Evolutionary conservation across 2,888 invertebrate species (phyloP).

Genomic region (Cecidostiba fungosa): DNA sequence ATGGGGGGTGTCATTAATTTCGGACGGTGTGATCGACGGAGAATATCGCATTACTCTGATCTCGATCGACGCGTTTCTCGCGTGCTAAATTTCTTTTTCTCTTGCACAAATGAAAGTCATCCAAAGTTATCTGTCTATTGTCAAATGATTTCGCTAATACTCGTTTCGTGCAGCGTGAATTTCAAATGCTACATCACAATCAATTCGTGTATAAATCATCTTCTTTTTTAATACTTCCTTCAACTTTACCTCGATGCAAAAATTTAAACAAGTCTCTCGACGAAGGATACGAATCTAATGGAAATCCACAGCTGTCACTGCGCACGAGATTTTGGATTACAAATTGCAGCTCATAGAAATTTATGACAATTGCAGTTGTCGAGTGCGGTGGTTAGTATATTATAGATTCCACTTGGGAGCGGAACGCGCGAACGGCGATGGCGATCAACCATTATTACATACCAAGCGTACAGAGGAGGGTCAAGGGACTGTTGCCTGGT

Average conservation of each 20-base stretch:
- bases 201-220: too few relatives aligned
- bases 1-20: conserved; percentile 32
- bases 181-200: too few relatives aligned
- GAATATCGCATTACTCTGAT: conserved; percentile 47
- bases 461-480: not conserved
- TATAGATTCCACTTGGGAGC: not conserved
- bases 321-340: not conserved
- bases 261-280: not conserved
- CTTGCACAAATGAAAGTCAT: not conserved
- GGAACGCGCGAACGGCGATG: conserved; percentile 26
- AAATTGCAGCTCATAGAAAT: not conserved
- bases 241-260: too few relatives aligned
- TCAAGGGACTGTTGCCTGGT: not conserved
- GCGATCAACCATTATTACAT: conserved; percentile 30
- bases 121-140: not conserved
- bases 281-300: not conserved
- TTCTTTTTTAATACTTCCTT: too few relatives aligned
- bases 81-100: not conserved
- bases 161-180: too few relatives aligned
- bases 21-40: not conserved
- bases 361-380: not conserved
- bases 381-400: not conserved
- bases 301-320: not conserved
- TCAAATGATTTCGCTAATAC: not conserved
- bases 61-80: conserved; percentile 60